Conservation (phyloP, 2,797 vertebrate species). For the Furcifer pardalis region DNA sequence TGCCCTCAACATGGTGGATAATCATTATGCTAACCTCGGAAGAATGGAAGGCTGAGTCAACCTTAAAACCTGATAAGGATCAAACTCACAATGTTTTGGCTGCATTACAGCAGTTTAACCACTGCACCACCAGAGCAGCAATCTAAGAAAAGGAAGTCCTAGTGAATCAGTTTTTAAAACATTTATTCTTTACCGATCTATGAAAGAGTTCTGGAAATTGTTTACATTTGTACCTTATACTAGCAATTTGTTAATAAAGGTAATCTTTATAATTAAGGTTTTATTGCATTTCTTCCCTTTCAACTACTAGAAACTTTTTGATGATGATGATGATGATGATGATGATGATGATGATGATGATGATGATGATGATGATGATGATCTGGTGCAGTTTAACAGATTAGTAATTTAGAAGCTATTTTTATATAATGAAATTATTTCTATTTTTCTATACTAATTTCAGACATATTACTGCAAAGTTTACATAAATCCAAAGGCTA, state of each 20-base stretch:
- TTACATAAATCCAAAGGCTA: constrained; percentile 8
- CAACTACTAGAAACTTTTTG: neutral
- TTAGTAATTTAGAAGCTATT: constrained; percentile 7
- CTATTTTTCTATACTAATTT: constrained; percentile 16
- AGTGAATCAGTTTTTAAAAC: constrained; percentile 51
- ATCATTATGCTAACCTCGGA: no score
- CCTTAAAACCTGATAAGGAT: no score
- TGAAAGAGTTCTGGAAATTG: constrained; percentile 35
- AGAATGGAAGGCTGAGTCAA: no score
- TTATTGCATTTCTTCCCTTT: constrained; percentile 41
- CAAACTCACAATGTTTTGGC: no score
- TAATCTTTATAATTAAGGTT: constrained; percentile 56
- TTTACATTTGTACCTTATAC: constrained; percentile 58
- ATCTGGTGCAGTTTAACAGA: no score
- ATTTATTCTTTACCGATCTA: constrained; percentile 44
- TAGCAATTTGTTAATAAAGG: constrained; percentile 50
- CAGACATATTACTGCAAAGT: neutral
- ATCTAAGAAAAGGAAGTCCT: constrained; percentile 54
- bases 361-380: no score
- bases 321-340: no score
- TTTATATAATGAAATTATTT: constrained; percentile 36
- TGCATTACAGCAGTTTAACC: no score
- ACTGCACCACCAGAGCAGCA: no score
- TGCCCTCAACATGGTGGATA: no score
- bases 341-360: no score